These are phyloP conservation scores for Fistularia commersonii DNA, from an alignment of 2,797 vertebrate genomes.

Conservation along the genomic window DNA sequence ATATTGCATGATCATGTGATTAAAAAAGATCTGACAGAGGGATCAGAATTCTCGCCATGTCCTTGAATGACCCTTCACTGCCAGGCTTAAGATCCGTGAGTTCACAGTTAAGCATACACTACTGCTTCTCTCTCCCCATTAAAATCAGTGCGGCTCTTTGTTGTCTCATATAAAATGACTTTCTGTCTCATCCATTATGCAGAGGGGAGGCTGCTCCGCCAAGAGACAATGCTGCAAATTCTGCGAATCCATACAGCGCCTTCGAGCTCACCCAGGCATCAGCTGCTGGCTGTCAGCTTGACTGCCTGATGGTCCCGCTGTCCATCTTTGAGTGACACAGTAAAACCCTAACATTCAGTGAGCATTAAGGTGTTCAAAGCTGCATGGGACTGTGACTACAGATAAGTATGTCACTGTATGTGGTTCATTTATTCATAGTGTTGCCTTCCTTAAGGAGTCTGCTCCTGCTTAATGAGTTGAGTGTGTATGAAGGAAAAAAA, in stretches of 20 bases:
- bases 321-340: slow-evolving; percentile 7
- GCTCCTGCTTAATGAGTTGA: slow-evolving; percentile 24
- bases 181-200: slow-evolving; percentile 63
- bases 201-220: slow-evolving; percentile 41
- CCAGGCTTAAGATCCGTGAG: not conserved
- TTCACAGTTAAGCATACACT: slow-evolving; percentile 17
- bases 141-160: slow-evolving; percentile 37
- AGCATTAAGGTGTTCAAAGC: slow-evolving; percentile 3
- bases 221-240: slow-evolving; percentile 56
- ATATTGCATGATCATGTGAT: too few species aligned
- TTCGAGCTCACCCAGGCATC: slow-evolving; percentile 34
- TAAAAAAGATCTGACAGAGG: not conserved
- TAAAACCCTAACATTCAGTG: slow-evolving; percentile 7
- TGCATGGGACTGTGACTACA: not conserved
- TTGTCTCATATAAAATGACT: slow-evolving; percentile 36
- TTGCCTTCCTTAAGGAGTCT: slow-evolving; percentile 17
- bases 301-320: not conserved
- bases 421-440: slow-evolving; percentile 22
- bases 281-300: slow-evolving; percentile 37
- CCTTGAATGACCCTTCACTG: slow-evolving; percentile 20
- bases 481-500: slow-evolving; percentile 31
- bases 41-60: not conserved
- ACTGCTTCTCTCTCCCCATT: slow-evolving; percentile 9
- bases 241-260: slow-evolving; percentile 56
- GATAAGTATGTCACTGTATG: slow-evolving; percentile 5